Evolutionary conservation across 2,113 vertebrate genomes (phyloP).

Genomic region (Diadophis punctatus): DNA sequence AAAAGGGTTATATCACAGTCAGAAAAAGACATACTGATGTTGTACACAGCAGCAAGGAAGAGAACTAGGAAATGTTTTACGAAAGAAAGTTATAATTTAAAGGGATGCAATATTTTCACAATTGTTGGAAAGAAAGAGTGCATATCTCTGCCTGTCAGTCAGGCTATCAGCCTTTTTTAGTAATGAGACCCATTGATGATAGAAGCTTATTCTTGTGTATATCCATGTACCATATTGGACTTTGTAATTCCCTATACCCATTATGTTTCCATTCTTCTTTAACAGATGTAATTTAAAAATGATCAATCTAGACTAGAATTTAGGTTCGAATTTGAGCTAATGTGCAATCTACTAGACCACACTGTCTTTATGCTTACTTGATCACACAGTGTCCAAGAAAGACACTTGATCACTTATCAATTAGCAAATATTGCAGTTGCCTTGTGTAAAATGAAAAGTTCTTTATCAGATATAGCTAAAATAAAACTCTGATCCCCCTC

Average conservation of each 20-base stretch:
- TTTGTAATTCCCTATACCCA: too few species aligned
- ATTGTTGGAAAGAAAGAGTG: background rate
- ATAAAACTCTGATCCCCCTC: accelerated
- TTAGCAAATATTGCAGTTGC: background rate
- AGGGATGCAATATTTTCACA: background rate
- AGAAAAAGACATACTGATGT: background rate
- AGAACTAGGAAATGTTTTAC: background rate
- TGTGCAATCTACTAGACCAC: background rate
- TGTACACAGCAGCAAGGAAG: background rate
- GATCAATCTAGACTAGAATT: background rate
- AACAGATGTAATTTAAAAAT: background rate
- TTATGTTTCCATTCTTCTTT: background rate
- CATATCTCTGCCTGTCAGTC: background rate
- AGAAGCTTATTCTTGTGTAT: too few species aligned
- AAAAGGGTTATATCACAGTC: background rate
- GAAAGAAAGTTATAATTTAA: background rate
- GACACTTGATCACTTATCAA: background rate
- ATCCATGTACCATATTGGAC: too few species aligned
- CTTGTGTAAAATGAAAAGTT: background rate
- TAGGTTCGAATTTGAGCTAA: background rate
- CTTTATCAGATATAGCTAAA: background rate
- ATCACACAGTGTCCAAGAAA: background rate
- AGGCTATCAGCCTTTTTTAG: too few species aligned
- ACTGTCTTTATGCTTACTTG: background rate
- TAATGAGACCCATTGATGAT: too few species aligned